Evolutionary conservation across 2,113 vertebrate species (phyloP).

Genomic region (Cisticola juncidis): DNA sequence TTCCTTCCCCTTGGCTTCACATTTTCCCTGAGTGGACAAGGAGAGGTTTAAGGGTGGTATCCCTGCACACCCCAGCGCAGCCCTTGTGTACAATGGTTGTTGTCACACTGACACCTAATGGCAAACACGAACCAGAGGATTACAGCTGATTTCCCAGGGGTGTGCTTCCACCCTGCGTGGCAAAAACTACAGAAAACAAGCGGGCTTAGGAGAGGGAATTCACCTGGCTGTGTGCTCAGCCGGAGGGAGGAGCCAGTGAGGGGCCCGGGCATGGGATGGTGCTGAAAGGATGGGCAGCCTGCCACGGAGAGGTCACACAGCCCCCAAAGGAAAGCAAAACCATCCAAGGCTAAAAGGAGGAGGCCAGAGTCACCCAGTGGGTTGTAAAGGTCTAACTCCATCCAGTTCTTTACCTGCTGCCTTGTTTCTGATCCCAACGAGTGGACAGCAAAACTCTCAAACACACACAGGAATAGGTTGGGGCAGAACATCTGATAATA

Average conservation of each 20-base stretch:
- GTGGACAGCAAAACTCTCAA: neutral
- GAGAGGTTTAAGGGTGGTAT: neutral
- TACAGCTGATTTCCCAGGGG: neutral
- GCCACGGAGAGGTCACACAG: neutral
- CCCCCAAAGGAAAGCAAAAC: neutral
- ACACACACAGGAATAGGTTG: neutral
- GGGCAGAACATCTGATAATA: neutral
- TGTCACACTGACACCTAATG: constrained; percentile 69
- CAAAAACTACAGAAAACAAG: neutral
- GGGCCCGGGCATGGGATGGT: neutral
- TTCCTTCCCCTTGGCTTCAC: neutral
- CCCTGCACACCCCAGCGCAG: neutral
- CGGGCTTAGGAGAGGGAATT: neutral
- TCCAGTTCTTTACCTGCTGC: neutral
- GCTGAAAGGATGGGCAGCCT: neutral
- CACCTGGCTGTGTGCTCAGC: neutral
- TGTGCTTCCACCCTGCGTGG: neutral
- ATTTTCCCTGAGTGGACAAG: neutral
- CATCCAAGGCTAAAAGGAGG: neutral
- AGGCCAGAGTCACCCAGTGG: neutral
- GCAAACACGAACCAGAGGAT: neutral
- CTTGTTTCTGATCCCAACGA: accelerated
- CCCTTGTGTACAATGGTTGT: constrained; percentile 19
- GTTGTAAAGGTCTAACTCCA: neutral
- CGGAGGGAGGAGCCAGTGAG: accelerated